Evolutionary conservation across 2,797 vertebrate genomes (phyloP).

Genomic region (Gallinago solitaria): DNA sequence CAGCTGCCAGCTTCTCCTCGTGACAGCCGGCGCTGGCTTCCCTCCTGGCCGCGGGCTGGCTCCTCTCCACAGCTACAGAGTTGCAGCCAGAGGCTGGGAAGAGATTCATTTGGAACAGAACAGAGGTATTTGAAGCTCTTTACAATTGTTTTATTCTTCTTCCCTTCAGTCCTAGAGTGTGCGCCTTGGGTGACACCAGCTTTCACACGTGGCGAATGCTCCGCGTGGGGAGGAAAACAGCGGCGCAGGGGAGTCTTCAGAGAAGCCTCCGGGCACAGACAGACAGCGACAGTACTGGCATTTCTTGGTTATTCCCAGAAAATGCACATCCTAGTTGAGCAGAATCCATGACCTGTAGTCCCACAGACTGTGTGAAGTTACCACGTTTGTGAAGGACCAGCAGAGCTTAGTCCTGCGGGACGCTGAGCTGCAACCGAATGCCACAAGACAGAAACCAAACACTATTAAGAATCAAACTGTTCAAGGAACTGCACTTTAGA

Average conservation of each 20-base stretch:
- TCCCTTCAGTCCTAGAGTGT: neutral
- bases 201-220: neutral
- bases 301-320: neutral
- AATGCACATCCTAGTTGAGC: neutral
- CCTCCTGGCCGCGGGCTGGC: neutral
- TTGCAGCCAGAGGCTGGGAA: neutral
- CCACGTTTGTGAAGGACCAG: neutral
- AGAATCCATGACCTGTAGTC: neutral
- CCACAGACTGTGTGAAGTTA: neutral
- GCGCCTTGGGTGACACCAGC: neutral
- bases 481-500: neutral
- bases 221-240: neutral
- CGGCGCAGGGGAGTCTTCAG: neutral
- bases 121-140: neutral
- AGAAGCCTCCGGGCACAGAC: neutral
- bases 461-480: neutral
- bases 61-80: neutral
- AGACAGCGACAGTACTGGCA: neutral
- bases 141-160: neutral
- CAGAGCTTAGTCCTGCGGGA: neutral
- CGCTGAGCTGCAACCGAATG: neutral
- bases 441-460: neutral
- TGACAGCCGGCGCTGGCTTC: slow-evolving; percentile 10
- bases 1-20: neutral
- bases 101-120: neutral